These are phyloP conservation scores for Meloidogyne floridensis DNA, from an alignment of 1,140 invertebrate genomes.

Conservation along the genomic window DNA sequence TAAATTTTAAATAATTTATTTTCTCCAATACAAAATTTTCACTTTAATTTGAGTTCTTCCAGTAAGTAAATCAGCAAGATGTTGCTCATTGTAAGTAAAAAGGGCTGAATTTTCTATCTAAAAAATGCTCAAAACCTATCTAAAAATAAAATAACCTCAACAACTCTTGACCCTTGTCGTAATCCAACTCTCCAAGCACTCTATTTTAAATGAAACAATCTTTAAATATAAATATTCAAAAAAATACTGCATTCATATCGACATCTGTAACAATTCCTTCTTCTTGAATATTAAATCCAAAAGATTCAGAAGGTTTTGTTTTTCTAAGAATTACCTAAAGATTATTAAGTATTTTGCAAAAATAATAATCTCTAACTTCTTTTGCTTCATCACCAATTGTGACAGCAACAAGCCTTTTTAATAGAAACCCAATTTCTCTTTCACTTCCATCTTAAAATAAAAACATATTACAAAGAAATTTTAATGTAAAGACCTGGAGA, in stretches of 20 bases:
- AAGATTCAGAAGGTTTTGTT: conserved; percentile 71
- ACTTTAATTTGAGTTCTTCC: conserved; percentile 79
- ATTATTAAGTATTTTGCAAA: conserved; percentile 43
- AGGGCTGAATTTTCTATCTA: conserved; percentile 85
- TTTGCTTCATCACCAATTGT: conserved; percentile 65
- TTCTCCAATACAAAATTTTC: not conserved
- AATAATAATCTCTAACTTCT: conserved; percentile 73
- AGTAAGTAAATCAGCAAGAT: conserved; percentile 88
- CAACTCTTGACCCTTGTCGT: conserved; percentile 81
- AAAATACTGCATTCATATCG: conserved; percentile 72
- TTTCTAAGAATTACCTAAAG: conserved; percentile 32
- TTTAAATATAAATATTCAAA: not conserved
- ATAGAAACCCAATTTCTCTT: conserved; percentile 49
- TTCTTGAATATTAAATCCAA: conserved; percentile 92
- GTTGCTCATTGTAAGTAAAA: conserved; percentile 84
- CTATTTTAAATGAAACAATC: conserved; percentile 60
- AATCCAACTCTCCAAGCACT: conserved; percentile 86
- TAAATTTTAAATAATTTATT: not conserved
- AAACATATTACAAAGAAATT: not conserved
- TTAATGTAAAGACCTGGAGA: conserved; percentile 32
- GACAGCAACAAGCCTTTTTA: conserved; percentile 54
- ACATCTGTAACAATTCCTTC: conserved; percentile 93
- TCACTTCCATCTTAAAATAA: conserved; percentile 50
- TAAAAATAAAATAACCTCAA: conserved; percentile 73
- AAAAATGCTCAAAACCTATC: conserved; percentile 22